Base-by-base conservation (phyloP, 2,888 invertebrate genomes). In the Adineta ricciae region DNA sequence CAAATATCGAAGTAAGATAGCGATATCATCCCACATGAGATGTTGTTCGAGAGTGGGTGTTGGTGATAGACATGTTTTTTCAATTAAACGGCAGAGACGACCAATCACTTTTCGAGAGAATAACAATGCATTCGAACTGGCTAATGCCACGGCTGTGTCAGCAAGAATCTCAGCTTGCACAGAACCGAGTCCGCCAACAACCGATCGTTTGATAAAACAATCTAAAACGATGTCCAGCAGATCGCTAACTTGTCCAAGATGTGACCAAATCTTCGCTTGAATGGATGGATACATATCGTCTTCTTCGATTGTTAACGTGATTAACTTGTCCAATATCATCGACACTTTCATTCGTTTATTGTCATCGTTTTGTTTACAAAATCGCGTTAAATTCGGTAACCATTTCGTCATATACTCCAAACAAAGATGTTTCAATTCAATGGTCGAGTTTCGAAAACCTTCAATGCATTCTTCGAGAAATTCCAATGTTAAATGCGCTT, bases 191-290 rank as follows among this genome's bases (percentile, higher is more conserved):
- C 97, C 97, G 73, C 95, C 95, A 84, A 94, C 94, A 36, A 96
- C 95, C 88, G 91, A 91, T 85, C 91, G 88, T 90, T 96, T 95
- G 89, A 98, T 94, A 88, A 98, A 97, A 91, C 96, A 96, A 89
- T 98, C 97, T 73, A 98, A 92, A 64, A 97, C 97, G 93, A 96
- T 95, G 89, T 98, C 97, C 41, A 98, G 94, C 3, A 98, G 92
- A 89, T 97, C 97, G 0, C 96, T 95, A 87, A 97, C 95, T 91
- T 93, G 88, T 0, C 97, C 97, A 83, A 97, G 94, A 56, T 96
- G 96, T 84, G 96, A 96, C 97, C 97, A 98, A 87, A 98, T 97
- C 92, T 97, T 97, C n/a, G 97, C 97, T 91, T 98, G 97, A 86
- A 98, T 96, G 0, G 97, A 97, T 0, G 97, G 97, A 91, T 97